These are phyloP conservation scores for Cricetomys ansorgei DNA, from an alignment of 2,113 vertebrate genomes.

Conservation along the genomic window DNA sequence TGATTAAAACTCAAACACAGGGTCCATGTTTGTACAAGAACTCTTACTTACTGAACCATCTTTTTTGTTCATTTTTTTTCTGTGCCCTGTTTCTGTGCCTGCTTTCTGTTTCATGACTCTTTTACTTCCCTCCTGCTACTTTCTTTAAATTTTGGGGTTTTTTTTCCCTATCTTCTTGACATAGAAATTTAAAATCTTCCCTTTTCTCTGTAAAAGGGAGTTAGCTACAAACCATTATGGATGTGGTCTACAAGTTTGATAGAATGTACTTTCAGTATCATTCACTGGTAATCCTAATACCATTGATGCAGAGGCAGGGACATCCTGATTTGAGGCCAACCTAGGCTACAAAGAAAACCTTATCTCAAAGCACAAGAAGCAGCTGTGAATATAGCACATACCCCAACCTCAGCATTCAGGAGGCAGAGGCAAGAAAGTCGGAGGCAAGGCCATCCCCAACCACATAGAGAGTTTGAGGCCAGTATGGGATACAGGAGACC, in stretches of 20 bases:
- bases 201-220: not conserved
- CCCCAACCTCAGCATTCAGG: not conserved
- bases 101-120: not conserved
- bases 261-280: not conserved
- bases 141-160: not conserved
- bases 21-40: not conserved
- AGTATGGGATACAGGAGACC: not conserved
- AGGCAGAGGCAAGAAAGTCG: not conserved
- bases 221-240: not conserved
- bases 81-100: not conserved
- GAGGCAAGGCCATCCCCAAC: not conserved
- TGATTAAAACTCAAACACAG: not conserved
- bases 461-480: not conserved
- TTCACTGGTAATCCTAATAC: not conserved
- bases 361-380: not conserved
- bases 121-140: not conserved
- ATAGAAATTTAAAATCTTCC: not conserved
- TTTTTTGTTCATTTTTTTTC: not conserved
- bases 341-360: not conserved
- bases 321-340: not conserved
- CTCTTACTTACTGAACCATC: not conserved
- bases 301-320: not conserved
- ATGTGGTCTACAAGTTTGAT: not conserved
- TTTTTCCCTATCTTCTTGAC: not conserved
- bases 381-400: not conserved